phyloP scores from a whole-genome alignment of 1,140 invertebrate genomes.

The Lepidurus couesii region DNA sequence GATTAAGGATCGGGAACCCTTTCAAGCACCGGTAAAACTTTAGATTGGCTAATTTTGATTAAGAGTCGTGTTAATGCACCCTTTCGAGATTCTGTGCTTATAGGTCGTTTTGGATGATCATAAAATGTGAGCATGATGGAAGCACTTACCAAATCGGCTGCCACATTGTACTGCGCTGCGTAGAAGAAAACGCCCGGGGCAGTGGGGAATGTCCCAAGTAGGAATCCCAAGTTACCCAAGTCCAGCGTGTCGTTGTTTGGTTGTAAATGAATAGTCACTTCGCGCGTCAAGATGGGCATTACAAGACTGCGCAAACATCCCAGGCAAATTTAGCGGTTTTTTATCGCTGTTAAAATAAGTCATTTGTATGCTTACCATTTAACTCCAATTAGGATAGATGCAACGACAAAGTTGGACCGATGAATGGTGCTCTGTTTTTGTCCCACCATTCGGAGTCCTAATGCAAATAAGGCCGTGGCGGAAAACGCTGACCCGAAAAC shows the following conservation, averaged over 20 bases:
- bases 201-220: constrained; percentile 92
- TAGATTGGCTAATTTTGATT: too few species aligned
- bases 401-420: constrained; percentile 44
- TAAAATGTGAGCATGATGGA: constrained; percentile 12
- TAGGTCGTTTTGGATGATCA: background rate
- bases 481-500: constrained; percentile 46
- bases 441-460: constrained; percentile 48
- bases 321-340: background rate
- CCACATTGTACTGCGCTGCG: constrained; percentile 77
- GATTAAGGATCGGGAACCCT: too few species aligned
- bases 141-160: constrained; percentile 70
- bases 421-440: constrained; percentile 17
- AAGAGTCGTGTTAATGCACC: background rate
- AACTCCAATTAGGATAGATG: constrained; percentile 46
- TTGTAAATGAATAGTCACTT: constrained; percentile 69
- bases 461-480: constrained; percentile 49
- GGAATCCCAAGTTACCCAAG: constrained; percentile 85
- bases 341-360: background rate
- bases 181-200: constrained; percentile 93
- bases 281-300: constrained; percentile 77
- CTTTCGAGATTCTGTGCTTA: too few species aligned
- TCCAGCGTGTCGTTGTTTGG: constrained; percentile 68
- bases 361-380: constrained; percentile 40
- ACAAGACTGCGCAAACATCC: constrained; percentile 58
- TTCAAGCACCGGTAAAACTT: too few species aligned